Conservation (phyloP, 2,888 invertebrate genomes). For the Chelonus formosanus region DNA sequence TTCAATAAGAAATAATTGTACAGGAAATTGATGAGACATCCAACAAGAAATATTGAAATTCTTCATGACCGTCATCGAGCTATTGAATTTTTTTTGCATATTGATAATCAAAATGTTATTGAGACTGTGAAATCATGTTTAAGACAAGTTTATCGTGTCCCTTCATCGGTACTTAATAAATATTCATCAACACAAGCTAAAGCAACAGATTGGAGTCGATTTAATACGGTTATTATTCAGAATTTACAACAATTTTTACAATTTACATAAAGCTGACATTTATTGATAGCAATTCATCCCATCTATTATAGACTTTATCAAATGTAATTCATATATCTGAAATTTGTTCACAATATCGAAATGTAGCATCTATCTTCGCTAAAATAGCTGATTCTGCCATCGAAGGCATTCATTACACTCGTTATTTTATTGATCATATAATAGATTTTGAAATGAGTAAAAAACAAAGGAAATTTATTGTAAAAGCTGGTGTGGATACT, state of each 20-base stretch:
- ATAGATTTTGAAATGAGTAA: constrained; percentile 75
- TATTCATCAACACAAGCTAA: constrained; percentile 52
- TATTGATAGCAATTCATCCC: too few relatives aligned
- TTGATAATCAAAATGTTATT: constrained; percentile 71
- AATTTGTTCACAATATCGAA: constrained; percentile 44
- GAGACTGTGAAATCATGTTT: constrained; percentile 63
- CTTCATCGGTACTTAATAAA: constrained; percentile 47
- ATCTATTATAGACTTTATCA: constrained; percentile 47
- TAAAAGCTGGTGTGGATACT: constrained; percentile 79
- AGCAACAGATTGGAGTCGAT: constrained; percentile 52
- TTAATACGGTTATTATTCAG: constrained; percentile 43
- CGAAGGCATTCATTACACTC: constrained; percentile 69
- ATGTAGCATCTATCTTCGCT: constrained; percentile 44
- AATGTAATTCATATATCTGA: constrained; percentile 53
- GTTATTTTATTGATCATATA: constrained; percentile 76
- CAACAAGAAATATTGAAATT: constrained; percentile 71
- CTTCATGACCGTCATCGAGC: constrained; percentile 75
- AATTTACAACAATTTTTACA: background rate
- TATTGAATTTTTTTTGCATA: constrained; percentile 73
- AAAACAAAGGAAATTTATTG: constrained; percentile 74
- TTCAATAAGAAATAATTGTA: constrained; percentile 27
- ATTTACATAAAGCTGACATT: too few relatives aligned
- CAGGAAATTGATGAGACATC: constrained; percentile 77
- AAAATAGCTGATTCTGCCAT: constrained; percentile 61
- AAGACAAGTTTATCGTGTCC: constrained; percentile 47